Evolutionary conservation across 2,113 vertebrate genomes (phyloP).

Genomic region (Microcebus tavaratra): DNA sequence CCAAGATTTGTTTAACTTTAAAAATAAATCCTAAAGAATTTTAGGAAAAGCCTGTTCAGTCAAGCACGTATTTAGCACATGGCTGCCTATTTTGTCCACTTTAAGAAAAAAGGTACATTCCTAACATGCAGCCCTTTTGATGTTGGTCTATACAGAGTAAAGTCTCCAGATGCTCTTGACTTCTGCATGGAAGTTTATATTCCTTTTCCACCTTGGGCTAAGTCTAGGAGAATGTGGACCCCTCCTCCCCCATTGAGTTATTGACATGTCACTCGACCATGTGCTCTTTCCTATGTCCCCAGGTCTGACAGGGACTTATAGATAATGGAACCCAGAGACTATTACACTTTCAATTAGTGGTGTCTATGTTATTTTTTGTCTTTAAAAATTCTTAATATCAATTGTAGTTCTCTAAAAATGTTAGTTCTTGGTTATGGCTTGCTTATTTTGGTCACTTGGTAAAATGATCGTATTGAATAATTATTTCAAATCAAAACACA

Average conservation of each 20-base stretch:
- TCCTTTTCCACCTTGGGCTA: not conserved
- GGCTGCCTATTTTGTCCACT: not conserved
- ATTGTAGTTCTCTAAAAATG: not conserved
- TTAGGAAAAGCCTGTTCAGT: not conserved
- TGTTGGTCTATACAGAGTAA: not conserved
- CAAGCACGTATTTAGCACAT: not conserved
- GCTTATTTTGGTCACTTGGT: not conserved
- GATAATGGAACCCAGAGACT: not conserved
- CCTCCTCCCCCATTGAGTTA: no score
- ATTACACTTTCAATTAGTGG: no score
- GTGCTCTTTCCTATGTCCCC: no score
- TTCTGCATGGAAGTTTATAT: not conserved
- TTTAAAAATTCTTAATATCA: not conserved
- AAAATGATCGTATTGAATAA: not conserved
- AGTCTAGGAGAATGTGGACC: not conserved
- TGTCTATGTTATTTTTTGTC: not conserved
- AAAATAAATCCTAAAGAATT: not conserved
- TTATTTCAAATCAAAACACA: not conserved
- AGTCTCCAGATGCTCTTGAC: fast-evolving
- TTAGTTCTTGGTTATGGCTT: not conserved
- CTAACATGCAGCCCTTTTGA: not conserved
- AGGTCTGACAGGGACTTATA: not conserved
- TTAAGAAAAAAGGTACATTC: not conserved
- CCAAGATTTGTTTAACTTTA: not conserved
- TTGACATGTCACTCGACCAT: fast-evolving